Percentiles rank a stretch among this genome's conserved stretches.
Conservation (phyloP, 2,797 vertebrate species). For the Varecia variegata region DNA sequence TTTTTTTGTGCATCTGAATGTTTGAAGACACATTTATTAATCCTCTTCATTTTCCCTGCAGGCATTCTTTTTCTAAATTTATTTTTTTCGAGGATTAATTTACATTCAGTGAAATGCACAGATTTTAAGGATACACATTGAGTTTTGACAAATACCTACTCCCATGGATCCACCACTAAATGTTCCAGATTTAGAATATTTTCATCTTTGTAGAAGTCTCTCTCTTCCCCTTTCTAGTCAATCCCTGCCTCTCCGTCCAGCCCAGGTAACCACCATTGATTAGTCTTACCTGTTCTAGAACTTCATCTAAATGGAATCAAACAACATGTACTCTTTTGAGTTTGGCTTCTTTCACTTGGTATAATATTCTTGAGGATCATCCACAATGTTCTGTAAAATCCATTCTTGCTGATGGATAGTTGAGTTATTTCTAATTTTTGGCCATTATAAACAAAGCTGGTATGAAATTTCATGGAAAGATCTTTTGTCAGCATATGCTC, state of each 20-base stretch:
- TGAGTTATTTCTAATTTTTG: background rate
- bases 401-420: background rate
- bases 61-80: background rate
- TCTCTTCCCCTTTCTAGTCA: background rate
- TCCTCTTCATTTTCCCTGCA: background rate
- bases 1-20: background rate
- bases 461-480: background rate
- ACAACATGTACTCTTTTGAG: background rate
- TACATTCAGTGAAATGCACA: background rate
- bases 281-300: background rate
- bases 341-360: background rate
- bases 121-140: background rate
- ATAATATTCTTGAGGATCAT: background rate
- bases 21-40: background rate
- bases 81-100: background rate
- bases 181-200: background rate
- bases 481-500: background rate
- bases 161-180: background rate
- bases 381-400: background rate
- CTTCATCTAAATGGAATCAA: background rate
- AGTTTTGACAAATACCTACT: slow-evolving; percentile 13
- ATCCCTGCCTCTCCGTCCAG: background rate
- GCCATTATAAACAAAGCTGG: background rate
- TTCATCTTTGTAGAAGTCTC: background rate
- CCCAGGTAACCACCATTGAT: background rate